These are phyloP conservation scores for Sebastes schlegelii DNA, from an alignment of 2,113 vertebrate species.

Conservation along the genomic window DNA sequence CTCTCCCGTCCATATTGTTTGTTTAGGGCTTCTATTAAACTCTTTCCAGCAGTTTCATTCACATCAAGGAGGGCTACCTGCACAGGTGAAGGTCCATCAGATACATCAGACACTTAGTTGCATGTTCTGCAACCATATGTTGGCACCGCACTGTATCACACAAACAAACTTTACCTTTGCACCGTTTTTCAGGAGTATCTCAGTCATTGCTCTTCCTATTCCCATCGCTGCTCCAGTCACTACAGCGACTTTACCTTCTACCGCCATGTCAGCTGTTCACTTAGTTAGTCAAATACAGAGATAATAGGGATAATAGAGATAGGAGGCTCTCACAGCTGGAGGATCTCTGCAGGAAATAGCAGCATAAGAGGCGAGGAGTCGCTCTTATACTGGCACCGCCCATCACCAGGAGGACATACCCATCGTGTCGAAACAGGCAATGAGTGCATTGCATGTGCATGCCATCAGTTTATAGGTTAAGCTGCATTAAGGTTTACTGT, in stretches of 20 bases:
- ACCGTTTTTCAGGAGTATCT: slow-evolving; percentile 72
- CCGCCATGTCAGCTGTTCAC: slow-evolving; percentile 47
- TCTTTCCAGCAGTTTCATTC: slow-evolving; percentile 54
- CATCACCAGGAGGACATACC: neutral
- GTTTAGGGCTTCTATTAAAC: slow-evolving; percentile 48
- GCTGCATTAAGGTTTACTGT: no score
- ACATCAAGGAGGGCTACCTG: slow-evolving; percentile 79
- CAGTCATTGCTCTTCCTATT: slow-evolving; percentile 71
- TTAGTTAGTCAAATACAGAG: no score
- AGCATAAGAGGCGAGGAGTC: accelerated
- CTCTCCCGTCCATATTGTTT: slow-evolving; percentile 54
- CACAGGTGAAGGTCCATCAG: neutral
- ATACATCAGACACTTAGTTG: neutral
- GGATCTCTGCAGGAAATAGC: neutral
- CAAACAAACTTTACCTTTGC: slow-evolving; percentile 70
- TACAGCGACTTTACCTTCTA: slow-evolving; percentile 57
- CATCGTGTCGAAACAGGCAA: neutral
- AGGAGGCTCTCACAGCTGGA: neutral
- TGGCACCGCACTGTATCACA: neutral
- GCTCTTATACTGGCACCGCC: slow-evolving; percentile 18
- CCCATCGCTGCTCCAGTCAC: slow-evolving; percentile 79
- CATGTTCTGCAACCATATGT: neutral
- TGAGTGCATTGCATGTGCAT: neutral
- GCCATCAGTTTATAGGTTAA: neutral
- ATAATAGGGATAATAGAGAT: no score